phyloP scores from a whole-genome alignment of 2,888 invertebrate genomes.

The Tinea pellionella region DNA sequence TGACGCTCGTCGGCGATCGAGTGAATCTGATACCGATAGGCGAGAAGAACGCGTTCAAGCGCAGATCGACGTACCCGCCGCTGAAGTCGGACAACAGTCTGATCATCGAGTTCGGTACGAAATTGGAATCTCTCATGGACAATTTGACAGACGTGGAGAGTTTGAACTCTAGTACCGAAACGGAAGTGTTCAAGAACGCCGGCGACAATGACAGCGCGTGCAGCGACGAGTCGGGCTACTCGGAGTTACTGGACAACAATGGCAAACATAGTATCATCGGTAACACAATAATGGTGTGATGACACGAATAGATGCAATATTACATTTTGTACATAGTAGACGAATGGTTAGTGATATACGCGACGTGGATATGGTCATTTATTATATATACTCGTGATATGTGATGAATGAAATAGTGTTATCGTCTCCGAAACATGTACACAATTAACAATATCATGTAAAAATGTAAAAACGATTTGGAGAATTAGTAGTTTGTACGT shows the following conservation, averaged over 20 bases:
- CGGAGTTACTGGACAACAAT: conserved; percentile 75
- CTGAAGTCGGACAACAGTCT: conserved; percentile 35
- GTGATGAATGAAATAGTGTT: no score
- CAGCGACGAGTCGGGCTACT: conserved; percentile 93
- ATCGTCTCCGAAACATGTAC: no score
- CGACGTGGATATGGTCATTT: no score
- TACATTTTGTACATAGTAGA: background rate
- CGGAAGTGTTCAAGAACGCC: conserved; percentile 57
- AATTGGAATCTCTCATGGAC: conserved; percentile 55
- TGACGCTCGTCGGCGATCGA: conserved; percentile 29
- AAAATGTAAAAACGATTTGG: no score
- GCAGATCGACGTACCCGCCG: conserved; percentile 59
- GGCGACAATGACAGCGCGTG: conserved; percentile 84
- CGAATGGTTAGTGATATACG: no score
- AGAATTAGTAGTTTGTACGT: no score
- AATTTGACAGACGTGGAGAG: conserved; percentile 52
- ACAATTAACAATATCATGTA: no score
- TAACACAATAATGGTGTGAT: conserved; percentile 60
- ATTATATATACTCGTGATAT: no score
- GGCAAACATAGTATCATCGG: conserved; percentile 60
- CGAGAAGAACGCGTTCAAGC: conserved; percentile 51
- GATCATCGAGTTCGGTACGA: conserved; percentile 39
- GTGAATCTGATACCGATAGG: conserved; percentile 61
- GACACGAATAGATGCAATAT: background rate
- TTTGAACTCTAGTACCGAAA: conserved; percentile 47